phyloP scores from a whole-genome alignment of 2,888 invertebrate species.

The Polymixis lichenea region DNA sequence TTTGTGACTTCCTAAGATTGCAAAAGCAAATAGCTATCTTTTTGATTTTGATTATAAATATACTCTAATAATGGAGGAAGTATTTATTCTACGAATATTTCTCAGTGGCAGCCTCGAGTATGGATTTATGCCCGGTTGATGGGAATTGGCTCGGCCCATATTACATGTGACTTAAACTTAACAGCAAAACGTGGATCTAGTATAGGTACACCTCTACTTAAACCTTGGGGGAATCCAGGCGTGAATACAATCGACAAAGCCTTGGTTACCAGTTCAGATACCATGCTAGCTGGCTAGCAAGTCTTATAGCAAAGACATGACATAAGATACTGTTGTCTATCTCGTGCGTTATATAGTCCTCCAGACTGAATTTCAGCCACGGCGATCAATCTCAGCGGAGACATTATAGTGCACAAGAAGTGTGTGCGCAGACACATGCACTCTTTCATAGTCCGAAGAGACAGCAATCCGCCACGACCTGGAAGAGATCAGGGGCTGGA shows the following conservation, averaged over 20 bases:
- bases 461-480: no score
- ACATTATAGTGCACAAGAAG: no score
- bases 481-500: no score
- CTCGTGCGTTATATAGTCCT: neutral
- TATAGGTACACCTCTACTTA: neutral
- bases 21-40: neutral
- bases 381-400: neutral
- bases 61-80: neutral
- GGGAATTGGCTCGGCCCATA: neutral
- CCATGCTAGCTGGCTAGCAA: neutral
- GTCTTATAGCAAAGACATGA: neutral
- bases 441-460: no score
- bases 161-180: neutral
- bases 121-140: neutral
- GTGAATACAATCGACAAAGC: no score
- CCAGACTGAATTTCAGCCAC: neutral
- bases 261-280: neutral
- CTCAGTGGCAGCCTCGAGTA: neutral
- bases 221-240: no score
- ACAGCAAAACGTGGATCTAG: neutral
- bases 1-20: conserved; percentile 22
- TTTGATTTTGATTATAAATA: neutral
- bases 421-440: no score
- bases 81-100: neutral
- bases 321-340: no score